Evolutionary conservation across 1,140 invertebrate species (phyloP).

Genomic region (Ceratitis capitata): DNA sequence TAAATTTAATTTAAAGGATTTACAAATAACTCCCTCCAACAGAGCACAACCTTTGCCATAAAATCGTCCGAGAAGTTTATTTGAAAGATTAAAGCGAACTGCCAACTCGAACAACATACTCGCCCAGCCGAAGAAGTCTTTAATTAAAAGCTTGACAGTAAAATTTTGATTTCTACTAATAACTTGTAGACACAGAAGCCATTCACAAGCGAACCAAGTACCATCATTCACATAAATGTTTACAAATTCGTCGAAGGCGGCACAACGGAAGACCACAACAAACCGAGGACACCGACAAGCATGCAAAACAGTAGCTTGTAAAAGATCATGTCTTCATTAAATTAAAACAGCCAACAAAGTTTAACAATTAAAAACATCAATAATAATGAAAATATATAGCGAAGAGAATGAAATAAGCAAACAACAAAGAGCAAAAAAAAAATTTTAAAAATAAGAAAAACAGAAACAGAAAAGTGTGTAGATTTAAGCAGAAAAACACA

Average conservation of each 20-base stretch:
- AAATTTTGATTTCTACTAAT: too few species aligned
- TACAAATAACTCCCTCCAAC: too few species aligned
- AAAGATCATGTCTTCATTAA: conserved; percentile 29
- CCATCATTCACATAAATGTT: neutral
- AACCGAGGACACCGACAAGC: neutral
- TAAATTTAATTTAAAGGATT: too few species aligned
- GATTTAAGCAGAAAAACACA: conserved; percentile 6
- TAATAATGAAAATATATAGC: conserved; percentile 29
- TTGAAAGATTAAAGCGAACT: too few species aligned
- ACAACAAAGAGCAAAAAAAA: neutral
- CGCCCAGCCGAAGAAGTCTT: too few species aligned
- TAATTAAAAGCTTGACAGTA: too few species aligned
- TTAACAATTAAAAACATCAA: conserved; percentile 28
- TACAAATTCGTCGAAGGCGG: neutral
- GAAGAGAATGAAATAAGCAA: neutral
- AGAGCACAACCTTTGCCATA: too few species aligned
- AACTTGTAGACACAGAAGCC: too few species aligned
- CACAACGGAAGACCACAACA: neutral
- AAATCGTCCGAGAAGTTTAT: too few species aligned
- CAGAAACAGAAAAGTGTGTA: neutral
- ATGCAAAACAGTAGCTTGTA: conserved; percentile 8
- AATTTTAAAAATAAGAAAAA: too few species aligned
- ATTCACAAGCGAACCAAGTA: too few species aligned
- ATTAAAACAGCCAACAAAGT: conserved; percentile 23
- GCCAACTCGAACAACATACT: too few species aligned